These are phyloP conservation scores for Drosophila biarmipes DNA, from an alignment of 1,140 invertebrate species.

Conservation along the genomic window DNA sequence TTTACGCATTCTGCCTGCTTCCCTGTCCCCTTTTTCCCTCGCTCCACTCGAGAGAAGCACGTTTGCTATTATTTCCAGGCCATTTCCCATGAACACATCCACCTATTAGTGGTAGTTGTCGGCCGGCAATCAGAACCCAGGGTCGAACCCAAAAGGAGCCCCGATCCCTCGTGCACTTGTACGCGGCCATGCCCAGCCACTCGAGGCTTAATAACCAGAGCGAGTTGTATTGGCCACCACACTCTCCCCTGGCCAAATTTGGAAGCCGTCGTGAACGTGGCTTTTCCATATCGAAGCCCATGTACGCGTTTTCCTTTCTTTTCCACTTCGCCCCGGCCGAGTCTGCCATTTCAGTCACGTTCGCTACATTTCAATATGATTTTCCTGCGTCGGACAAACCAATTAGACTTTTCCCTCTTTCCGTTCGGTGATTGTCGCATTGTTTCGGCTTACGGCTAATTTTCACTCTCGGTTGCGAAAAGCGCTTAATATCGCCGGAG, in stretches of 20 bases:
- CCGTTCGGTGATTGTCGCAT: conserved; percentile 41
- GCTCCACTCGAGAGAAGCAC: conserved; percentile 57
- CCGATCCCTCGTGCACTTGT: conserved; percentile 20
- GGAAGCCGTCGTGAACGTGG: conserved; percentile 39
- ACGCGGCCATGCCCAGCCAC: conserved; percentile 9
- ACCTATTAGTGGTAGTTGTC: conserved; percentile 59
- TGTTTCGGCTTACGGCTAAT: conserved; percentile 40
- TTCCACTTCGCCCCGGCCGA: conserved; percentile 2
- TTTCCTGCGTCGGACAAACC: conserved; percentile 47
- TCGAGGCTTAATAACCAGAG: conserved; percentile 51
- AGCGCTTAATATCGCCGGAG: not conserved
- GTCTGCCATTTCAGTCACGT: conserved; percentile 55
- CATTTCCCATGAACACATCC: conserved; percentile 79
- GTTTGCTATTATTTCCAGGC: conserved; percentile 81
- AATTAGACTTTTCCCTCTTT: conserved; percentile 47
- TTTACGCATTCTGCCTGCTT: conserved; percentile 72
- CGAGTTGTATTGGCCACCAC: conserved; percentile 22
- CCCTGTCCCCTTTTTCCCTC: conserved; percentile 8
- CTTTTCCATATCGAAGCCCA: conserved; percentile 36
- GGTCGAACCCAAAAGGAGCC: conserved; percentile 14
- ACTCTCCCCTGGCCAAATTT: conserved; percentile 24
- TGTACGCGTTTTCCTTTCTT: conserved; percentile 31
- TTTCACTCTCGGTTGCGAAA: conserved; percentile 18
- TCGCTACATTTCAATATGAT: conserved; percentile 58
- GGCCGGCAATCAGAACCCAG: conserved; percentile 47